Evolutionary conservation across 2,888 invertebrate genomes (phyloP).

Genomic region (Hecatera dysodea): DNA sequence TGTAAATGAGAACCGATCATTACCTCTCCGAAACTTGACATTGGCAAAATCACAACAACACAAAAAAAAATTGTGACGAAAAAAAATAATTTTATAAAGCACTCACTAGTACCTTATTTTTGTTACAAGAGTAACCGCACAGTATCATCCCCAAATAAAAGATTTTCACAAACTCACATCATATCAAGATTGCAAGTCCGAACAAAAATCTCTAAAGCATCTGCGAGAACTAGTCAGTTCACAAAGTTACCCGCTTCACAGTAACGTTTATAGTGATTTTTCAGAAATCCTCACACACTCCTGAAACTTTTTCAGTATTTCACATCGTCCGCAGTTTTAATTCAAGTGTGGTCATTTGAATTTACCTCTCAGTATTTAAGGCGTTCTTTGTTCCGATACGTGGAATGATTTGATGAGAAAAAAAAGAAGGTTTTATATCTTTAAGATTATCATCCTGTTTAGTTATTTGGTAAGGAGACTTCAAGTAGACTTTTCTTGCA

Average conservation of each 20-base stretch:
- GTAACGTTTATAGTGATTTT: conserved; percentile 53
- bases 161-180: conserved; percentile 29
- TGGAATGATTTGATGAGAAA: conserved; percentile 4
- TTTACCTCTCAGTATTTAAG: conserved; percentile 34
- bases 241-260: conserved; percentile 50
- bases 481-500: not conserved
- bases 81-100: too few species aligned
- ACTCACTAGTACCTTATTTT: not conserved
- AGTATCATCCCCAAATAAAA: conserved; percentile 12
- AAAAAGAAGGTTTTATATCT: not conserved
- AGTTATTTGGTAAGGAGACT: not conserved
- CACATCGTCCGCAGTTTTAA: conserved; percentile 45
- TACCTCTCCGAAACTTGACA: too few species aligned
- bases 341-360: conserved; percentile 39
- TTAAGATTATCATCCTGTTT: not conserved
- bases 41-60: too few species aligned
- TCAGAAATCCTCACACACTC: conserved; percentile 52
- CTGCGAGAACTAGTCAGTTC: conserved; percentile 44
- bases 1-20: too few species aligned
- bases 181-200: conserved; percentile 34
- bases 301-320: conserved; percentile 47
- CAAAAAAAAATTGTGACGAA: too few species aligned
- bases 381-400: not conserved
- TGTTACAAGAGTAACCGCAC: not conserved
- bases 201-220: conserved; percentile 30